Base-by-base conservation (phyloP, 53 echinoderm and acorn worm genomes). In the Crossaster papposus region DNA sequence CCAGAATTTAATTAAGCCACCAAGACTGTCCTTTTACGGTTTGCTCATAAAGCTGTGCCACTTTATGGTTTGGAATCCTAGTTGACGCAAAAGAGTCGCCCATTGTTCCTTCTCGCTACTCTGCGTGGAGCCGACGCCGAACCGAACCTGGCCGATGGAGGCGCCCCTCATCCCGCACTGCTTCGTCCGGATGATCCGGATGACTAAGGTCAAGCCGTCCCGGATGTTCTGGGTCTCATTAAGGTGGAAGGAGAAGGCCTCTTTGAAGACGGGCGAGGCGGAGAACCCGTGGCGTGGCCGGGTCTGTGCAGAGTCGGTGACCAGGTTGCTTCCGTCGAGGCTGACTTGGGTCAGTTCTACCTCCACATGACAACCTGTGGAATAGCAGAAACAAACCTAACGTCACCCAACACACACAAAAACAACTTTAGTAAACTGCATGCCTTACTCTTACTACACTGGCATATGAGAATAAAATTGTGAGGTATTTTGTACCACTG, bases 151-250 rank as follows among this genome's bases (percentile, higher is more conserved):
- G 1, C 96, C 96, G 55, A 91, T 86, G 64, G 77, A 50, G 32
- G 77, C 23, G 54, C 36, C 51, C 77, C 82, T 91, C 14, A 93
- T 91, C 14, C 94, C 70, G 5, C 93, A 79, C 3, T 63, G 65
- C 35, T 90, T 80, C 58, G 79, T 50, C 29, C 62, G 71, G n/a
- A 93, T 72, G 18, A 94, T 88, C 29, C 91, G 79, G 30, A 91
- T 93, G 2, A 93, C 79, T 9, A 96, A 51, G 31, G 90, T 93
- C 73, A 96, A 29, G 13, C 93, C 96, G 75, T 96, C 93, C n/a
- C 89, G 89, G 29, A 93, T 90, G 54, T 90, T 96, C 54, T 89
- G 89, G 53, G 94, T 85, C 30, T 94, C 91, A 30, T 77, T 79
- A 18, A 96, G 85, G 29, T 71, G 86, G 76, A 96, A 92, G 18